Base-by-base conservation (phyloP, 2,888 invertebrate genomes). In the Drosophila maculinotata region DNA sequence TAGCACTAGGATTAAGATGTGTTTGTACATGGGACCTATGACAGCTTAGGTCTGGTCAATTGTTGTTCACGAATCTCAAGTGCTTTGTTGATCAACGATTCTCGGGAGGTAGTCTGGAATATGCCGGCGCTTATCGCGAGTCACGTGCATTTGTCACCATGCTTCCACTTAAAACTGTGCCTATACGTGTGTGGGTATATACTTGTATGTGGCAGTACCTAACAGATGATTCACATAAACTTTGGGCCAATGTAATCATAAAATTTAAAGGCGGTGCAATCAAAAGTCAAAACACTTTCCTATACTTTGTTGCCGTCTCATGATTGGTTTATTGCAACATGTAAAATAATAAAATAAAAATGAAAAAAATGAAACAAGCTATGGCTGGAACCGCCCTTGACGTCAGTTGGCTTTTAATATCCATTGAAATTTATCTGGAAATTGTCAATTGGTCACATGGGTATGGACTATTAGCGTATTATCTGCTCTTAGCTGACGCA, bases 81-180 rank as follows among this genome's bases (percentile, higher is more conserved):
- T 80, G 81, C 25, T 60, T 69, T 87, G 67, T 73, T 80, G 83
- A 87, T 80, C 87, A 68, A 76, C 36, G 48, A 38, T 44, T 48
- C 53, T 62, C 17, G 20, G 45, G 35, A 48, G 53, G 47, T 12
- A 15, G 20, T 54, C 41, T 47, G 39, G 35, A 64, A 58, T 84
- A 42, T n/a, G 20, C 31, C 28, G 20, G 1, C 15, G 35, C 58
- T 64, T 86, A 80, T 80, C 80, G 28, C 8, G 33, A 36, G 73
- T 80, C 80, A 80, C 80, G 80, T 80, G 80, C 69, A 38, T 57
- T 51, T 51, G 66, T 28, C 62, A 31, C 25, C 39, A 53, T 35
- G 56, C 38, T 25, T 59, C 42, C 12, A 54, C 41, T 26, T 54
- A 17, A 12, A 39, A 7, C 7, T n/a, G 28, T 15, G 10, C 23